Conservation (phyloP, 2,888 invertebrate species). For the Adela reaumurella region DNA sequence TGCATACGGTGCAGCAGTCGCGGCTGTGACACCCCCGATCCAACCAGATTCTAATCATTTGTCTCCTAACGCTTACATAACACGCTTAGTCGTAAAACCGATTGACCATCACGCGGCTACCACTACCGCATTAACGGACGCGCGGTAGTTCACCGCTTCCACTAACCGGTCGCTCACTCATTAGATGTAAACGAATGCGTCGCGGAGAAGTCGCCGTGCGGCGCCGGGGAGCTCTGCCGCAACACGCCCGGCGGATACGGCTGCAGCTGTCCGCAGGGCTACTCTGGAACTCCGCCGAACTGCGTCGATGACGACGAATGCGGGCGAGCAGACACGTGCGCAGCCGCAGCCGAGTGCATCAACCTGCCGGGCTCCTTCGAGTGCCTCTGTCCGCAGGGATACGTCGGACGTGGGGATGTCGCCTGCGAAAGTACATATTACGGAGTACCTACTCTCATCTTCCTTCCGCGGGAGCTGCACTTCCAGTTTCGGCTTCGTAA, state of each 20-base stretch:
- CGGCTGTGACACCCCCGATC: too few species aligned
- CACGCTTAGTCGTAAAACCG: conserved; percentile 10
- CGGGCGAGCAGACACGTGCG: conserved; percentile 62
- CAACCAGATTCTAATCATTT: conserved; percentile 20
- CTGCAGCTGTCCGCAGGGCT: conserved; percentile 71
- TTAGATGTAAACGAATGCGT: conserved; percentile 74
- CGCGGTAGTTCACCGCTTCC: conserved; percentile 48
- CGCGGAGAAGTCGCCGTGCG: conserved; percentile 59
- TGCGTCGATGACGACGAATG: conserved; percentile 76
- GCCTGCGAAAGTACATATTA: conserved; percentile 72
- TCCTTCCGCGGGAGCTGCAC: conserved; percentile 2
- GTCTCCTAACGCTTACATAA: conserved; percentile 42
- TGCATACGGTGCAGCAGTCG: too few species aligned
- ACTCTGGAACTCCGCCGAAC: conserved; percentile 52
- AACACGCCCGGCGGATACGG: conserved; percentile 73
- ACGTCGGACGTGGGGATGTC: conserved; percentile 69
- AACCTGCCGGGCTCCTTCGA: conserved; percentile 78
- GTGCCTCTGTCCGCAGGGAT: conserved; percentile 73
- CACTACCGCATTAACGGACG: conserved; percentile 44
- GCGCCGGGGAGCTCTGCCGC: conserved; percentile 65
- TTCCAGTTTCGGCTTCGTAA: background rate
- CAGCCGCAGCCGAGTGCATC: conserved; percentile 73
- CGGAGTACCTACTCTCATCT: conserved; percentile 12
- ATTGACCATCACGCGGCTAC: conserved; percentile 71
- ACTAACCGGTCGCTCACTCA: conserved; percentile 24